These are phyloP conservation scores for Globodera rostochiensis DNA, from an alignment of 1,140 invertebrate species.

Conservation along the genomic window DNA sequence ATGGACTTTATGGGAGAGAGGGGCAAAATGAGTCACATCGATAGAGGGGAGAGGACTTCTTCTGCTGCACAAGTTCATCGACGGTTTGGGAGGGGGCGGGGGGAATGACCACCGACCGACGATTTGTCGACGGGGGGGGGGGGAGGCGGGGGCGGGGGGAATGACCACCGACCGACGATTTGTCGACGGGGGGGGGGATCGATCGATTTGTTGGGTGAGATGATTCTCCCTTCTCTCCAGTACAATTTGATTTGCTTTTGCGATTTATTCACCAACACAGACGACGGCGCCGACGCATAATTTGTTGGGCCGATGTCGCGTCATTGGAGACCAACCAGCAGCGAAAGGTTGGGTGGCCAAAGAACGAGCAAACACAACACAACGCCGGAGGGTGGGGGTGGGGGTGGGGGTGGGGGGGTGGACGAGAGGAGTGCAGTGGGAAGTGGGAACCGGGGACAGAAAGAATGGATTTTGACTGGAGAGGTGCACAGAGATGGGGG, in stretches of 20 bases:
- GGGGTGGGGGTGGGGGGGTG: too few relatives aligned
- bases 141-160: background rate
- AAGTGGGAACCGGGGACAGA: background rate
- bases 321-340: background rate
- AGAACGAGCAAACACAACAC: background rate
- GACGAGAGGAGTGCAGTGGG: background rate
- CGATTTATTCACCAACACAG: background rate
- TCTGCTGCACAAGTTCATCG: background rate
- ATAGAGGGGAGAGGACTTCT: background rate
- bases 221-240: background rate
- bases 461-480: background rate
- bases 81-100: background rate
- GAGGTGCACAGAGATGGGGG: constrained; percentile 7
- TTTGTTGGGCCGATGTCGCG: background rate
- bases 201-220: background rate
- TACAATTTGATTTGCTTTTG: background rate
- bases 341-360: constrained; percentile 20
- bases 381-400: background rate
- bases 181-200: background rate
- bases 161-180: background rate
- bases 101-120: background rate
- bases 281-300: background rate
- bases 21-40: background rate
- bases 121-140: background rate
- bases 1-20: background rate